Conservation (phyloP, 2,113 vertebrate genomes). For the Climacteris rufus region DNA sequence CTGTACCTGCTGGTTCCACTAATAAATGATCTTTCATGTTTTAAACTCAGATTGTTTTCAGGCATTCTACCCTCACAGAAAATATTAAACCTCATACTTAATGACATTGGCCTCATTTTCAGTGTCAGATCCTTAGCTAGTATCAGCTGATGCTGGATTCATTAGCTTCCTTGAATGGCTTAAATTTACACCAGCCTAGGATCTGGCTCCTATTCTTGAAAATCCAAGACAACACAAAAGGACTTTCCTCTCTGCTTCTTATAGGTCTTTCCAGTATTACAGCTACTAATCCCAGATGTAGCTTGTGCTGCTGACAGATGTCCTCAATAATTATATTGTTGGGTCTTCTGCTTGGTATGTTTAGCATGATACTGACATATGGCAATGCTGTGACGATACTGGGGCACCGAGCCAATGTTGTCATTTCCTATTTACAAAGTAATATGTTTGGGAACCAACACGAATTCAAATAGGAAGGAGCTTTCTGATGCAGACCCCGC, state of each 20-base stretch:
- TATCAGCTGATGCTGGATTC: background rate
- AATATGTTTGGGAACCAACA: conserved; percentile 61
- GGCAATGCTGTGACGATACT: conserved; percentile 17
- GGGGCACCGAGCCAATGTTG: conserved; percentile 60
- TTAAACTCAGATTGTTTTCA: background rate
- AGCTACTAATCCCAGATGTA: conserved; percentile 68
- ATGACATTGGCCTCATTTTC: background rate
- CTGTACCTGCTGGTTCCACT: background rate
- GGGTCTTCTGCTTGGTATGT: conserved; percentile 59
- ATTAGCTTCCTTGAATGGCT: background rate
- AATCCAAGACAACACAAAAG: conserved; percentile 34
- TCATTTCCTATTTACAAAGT: conserved; percentile 68
- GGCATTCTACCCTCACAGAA: background rate
- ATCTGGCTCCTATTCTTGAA: conserved; percentile 20
- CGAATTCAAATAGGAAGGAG: conserved; percentile 45
- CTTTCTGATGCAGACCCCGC: background rate
- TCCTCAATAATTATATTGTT: conserved; percentile 70
- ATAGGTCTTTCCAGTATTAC: conserved; percentile 48
- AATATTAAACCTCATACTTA: background rate
- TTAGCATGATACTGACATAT: conserved; percentile 68
- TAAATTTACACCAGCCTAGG: conserved; percentile 34
- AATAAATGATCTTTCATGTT: background rate
- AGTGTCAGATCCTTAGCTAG: background rate
- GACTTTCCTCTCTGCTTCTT: conserved; percentile 45
- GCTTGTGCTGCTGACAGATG: conserved; percentile 64